Evolutionary conservation across 2,888 invertebrate species (phyloP), one percentile per base, ranked within the genome.

Genomic region (Entomobrya proxima): DNA sequence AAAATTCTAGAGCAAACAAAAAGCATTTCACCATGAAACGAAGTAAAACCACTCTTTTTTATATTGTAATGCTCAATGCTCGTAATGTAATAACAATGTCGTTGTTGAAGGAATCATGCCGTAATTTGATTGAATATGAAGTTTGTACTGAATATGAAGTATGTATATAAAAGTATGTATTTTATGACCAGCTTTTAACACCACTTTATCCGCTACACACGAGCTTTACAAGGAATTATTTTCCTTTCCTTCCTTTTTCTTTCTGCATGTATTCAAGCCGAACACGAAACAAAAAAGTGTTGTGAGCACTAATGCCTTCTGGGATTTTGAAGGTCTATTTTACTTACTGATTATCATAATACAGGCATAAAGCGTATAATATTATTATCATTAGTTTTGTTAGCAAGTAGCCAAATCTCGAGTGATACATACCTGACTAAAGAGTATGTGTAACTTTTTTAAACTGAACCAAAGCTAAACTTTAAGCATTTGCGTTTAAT

Each of bases 171-270:
- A 77, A 83, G 78, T 77, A 84, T 84, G 82, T 76, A 80, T 89
- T 88, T 88, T 89, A 88, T 78, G 88, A 89, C 77, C 77, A 79
- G 86, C 89, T 89, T 89, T 89, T 89, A 89, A 89, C 89, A 89
- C 89, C 88, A 89, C 88, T 87, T 83, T 67, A 83, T 58, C 72
- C 84, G n/a, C n/a, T n/a, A n/a, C n/a, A n/a, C n/a, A 69, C 69
- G 84, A 84, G 84, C 84, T 84, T 77, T 84, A 55, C 58, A 55
- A 84, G 47, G 77, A 84, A 84, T 72, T 84, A 84, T 77, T 35
- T 47, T 35, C 61, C 44, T 27, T 40, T 6, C 69, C 21, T 52
- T 52, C 24, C 4, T 40, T 40, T 40, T 40, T 40, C 44, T 7
- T 40, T 40, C 44, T 11, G 7, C 44, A 11, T 61, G 30, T 61